Conservation (phyloP, 2,113 vertebrate genomes). For the Onychostoma macrolepis region DNA sequence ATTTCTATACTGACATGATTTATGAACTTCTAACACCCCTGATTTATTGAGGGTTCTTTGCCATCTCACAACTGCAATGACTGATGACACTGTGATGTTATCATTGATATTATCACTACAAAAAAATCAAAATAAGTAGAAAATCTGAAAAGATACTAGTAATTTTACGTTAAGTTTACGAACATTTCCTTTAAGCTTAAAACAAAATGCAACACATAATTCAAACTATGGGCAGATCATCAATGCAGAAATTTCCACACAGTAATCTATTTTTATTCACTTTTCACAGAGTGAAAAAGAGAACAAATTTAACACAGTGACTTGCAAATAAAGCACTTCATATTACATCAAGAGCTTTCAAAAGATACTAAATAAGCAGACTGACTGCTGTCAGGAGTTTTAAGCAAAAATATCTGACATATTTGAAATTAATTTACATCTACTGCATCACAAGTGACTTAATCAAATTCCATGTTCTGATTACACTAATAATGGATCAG, state of each 20-base stretch:
- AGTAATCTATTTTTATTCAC: not conserved
- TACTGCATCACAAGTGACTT: not conserved
- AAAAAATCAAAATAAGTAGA: not conserved
- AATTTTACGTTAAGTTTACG: not conserved
- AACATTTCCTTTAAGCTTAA: not conserved
- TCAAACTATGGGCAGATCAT: not conserved
- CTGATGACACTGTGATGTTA: slow-evolving; percentile 35
- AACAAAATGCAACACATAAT: not conserved
- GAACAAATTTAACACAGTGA: not conserved
- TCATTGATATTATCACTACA: slow-evolving; percentile 35
- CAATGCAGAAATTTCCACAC: not conserved
- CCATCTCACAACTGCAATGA: slow-evolving; percentile 25
- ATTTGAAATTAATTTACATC: slow-evolving; percentile 24
- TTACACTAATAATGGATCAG: slow-evolving; percentile 44
- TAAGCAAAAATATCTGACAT: not conserved
- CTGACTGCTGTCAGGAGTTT: not conserved
- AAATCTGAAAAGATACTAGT: not conserved
- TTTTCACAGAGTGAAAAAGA: not conserved
- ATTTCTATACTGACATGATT: slow-evolving; percentile 47
- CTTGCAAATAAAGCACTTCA: not conserved
- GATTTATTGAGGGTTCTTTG: slow-evolving; percentile 44
- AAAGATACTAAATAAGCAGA: not conserved
- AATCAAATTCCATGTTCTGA: slow-evolving; percentile 31
- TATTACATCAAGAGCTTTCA: not conserved
- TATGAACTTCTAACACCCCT: slow-evolving; percentile 45